Percentiles rank a stretch among this genome's conserved stretches.
These are phyloP conservation scores for Picus viridis DNA, from an alignment of 2,797 vertebrate genomes.

Conservation along the genomic window DNA sequence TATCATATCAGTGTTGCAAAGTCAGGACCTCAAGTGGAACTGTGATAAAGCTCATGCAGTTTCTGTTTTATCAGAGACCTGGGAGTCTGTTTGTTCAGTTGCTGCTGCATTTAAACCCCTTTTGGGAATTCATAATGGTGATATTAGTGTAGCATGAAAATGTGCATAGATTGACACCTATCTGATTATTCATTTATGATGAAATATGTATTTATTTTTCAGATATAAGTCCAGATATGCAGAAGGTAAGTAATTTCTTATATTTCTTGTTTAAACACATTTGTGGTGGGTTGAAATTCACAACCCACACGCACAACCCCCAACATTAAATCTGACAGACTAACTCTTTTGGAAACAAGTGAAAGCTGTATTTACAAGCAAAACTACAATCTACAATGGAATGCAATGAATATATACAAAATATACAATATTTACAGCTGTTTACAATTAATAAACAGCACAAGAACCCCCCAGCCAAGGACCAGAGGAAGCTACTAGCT, in stretches of 20 bases:
- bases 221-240: constrained; percentile 82
- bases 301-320: too few relatives aligned
- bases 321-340: too few relatives aligned
- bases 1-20: not conserved
- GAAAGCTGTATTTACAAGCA: too few relatives aligned
- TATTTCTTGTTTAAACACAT: not conserved
- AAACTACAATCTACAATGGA: too few relatives aligned
- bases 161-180: not conserved
- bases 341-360: too few relatives aligned
- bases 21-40: not conserved
- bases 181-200: not conserved
- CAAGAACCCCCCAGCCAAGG: too few relatives aligned
- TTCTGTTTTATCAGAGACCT: not conserved
- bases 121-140: not conserved
- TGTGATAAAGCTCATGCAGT: not conserved
- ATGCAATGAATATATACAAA: too few relatives aligned
- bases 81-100: not conserved
- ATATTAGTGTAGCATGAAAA: not conserved
- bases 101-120: not conserved
- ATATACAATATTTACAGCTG: too few relatives aligned
- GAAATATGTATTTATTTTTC: constrained; percentile 52
- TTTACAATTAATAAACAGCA: too few relatives aligned
- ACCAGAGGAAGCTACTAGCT: too few relatives aligned
- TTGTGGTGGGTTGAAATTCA: not conserved
- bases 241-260: constrained; percentile 78